Conservation (phyloP, 2,113 vertebrate genomes). For the Solenodon paradoxus region DNA sequence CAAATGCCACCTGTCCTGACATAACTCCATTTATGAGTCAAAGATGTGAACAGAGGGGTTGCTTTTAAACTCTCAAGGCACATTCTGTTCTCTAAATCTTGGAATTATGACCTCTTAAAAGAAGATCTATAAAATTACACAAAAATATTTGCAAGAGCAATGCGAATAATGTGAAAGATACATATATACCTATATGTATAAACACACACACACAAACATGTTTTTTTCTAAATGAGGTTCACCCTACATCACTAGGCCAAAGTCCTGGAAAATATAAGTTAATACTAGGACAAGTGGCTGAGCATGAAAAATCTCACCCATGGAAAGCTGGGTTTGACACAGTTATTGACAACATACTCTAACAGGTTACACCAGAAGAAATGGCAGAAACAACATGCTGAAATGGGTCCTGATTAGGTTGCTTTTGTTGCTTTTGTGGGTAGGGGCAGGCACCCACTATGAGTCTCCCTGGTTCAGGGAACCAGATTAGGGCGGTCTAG, state of each 20-base stretch:
- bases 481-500: too few species aligned
- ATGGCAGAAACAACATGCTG: background rate
- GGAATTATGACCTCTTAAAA: background rate
- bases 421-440: background rate
- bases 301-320: background rate
- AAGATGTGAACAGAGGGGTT: background rate
- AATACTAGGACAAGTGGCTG: background rate
- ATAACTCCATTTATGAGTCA: background rate
- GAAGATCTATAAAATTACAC: background rate
- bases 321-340: background rate
- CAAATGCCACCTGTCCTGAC: background rate
- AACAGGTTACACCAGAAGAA: background rate
- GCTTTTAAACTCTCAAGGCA: slow-evolving; percentile 1
- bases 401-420: background rate
- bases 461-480: background rate
- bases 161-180: background rate
- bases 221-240: background rate
- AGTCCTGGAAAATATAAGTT: background rate
- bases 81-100: background rate
- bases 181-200: too few species aligned
- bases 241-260: background rate
- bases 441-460: background rate
- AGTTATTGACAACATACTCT: background rate
- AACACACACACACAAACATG: too few species aligned
- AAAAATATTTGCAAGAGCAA: background rate